Base-by-base conservation (phyloP, 2,888 invertebrate genomes). In the Thera obeliscata region DNA sequence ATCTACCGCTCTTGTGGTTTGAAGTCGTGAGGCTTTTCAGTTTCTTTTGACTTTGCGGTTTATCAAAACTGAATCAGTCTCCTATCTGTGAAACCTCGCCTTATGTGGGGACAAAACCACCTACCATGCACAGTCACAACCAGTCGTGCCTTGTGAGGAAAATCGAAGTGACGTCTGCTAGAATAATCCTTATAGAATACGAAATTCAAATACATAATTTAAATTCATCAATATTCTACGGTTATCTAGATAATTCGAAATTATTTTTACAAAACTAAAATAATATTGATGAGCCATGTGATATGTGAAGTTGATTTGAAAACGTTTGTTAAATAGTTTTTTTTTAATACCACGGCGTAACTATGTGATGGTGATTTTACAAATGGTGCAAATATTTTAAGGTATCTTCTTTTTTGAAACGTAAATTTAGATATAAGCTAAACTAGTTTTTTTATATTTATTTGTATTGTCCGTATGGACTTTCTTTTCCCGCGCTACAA, bases 91-190 rank as follows among this genome's bases (percentile, higher is more conserved):
- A 52, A 52, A 52, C 52, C 71, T 70, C 66, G 61, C 76, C 87
- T 76, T 87, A 82, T 76, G 71, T 74, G 74, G 82, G 77, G 86
- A 88, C 89, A 91, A 89, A 89, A 89, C 83, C 78, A 75, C 75
- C 74, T 72, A 82, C 77, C 69, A 74, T 71, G 71, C 75, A 75
- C 78, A 76, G 72, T 80, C 72, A 71, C 76, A 72, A 79, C 79
- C 90, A 91, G 91, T 91, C 84, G 81, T 81, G 75, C 76, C 75
- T 78, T 72, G 79, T 75, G 74, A 74, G 75, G 78, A 79, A 78
- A 80, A 75, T 73, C 77, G 81, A 71, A 66, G 78, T 72, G 81
- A 86, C 86, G 87, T 66, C 67, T 63, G 7, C 2, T 12, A 65
- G 56, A 63, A 69, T 5, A 49, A 57, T 48, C 33, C 6, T 49